These are phyloP conservation scores for Agapornis canus DNA, from an alignment of 2,797 vertebrate genomes.

Conservation along the genomic window DNA sequence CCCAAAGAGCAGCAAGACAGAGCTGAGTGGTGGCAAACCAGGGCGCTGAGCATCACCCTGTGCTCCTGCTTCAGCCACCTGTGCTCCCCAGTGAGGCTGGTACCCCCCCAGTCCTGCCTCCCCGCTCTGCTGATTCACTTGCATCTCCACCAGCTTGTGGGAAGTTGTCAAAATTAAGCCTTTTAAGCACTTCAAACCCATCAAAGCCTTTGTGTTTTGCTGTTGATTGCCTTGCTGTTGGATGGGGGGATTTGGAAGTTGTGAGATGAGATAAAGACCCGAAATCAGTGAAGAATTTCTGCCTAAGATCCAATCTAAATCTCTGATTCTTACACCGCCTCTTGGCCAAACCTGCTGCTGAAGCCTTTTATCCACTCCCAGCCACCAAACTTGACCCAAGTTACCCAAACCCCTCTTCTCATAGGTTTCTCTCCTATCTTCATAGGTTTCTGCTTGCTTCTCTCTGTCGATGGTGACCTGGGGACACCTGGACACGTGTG, in stretches of 20 bases:
- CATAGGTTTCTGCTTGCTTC: not conserved
- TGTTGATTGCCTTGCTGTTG: not conserved
- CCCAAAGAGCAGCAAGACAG: not conserved
- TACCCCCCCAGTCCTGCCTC: accelerated
- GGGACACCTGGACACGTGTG: accelerated
- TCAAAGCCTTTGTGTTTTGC: not conserved
- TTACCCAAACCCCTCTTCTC: not conserved
- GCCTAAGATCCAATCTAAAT: not conserved
- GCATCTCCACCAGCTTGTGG: accelerated
- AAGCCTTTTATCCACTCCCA: not conserved
- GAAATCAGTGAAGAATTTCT: not conserved
- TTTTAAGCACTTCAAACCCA: not conserved
- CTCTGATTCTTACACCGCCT: accelerated
- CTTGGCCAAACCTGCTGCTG: accelerated
- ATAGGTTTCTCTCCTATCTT: not conserved
- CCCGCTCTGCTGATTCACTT: accelerated
- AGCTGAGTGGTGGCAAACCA: accelerated
- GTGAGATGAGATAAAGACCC: not conserved
- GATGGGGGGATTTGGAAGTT: accelerated
- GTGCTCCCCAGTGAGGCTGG: not conserved
- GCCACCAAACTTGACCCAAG: not conserved
- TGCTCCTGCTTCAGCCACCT: accelerated
- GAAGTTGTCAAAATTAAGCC: not conserved
- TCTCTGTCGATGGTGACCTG: accelerated
- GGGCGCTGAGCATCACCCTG: not conserved